Percentiles rank a stretch among this genome's conserved stretches.
Conservation (phyloP, 2,113 vertebrate species). For the Hucho hucho region DNA sequence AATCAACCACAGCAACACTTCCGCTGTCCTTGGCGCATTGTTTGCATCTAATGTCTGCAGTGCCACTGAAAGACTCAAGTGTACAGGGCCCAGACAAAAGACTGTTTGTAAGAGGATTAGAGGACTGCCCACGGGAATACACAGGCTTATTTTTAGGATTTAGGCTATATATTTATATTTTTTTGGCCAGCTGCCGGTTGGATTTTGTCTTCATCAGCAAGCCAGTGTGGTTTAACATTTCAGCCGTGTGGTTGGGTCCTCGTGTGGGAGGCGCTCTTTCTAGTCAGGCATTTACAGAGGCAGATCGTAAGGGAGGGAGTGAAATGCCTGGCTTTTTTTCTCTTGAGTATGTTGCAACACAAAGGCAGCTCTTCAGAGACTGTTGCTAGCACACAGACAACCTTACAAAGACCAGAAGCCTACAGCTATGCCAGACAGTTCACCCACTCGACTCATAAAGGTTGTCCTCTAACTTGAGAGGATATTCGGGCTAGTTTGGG, state of each 20-base stretch:
- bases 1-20: neutral
- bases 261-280: neutral
- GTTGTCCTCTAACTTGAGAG: too few relatives aligned
- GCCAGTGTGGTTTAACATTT: constrained; percentile 1
- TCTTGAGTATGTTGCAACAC: neutral
- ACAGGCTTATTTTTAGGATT: constrained; percentile 34
- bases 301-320: neutral
- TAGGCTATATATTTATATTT: neutral
- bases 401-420: neutral
- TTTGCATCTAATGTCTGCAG: constrained; percentile 13
- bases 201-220: neutral
- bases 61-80: constrained; percentile 39
- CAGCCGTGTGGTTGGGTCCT: neutral
- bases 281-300: constrained; percentile 25
- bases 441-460: too few relatives aligned
- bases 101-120: constrained; percentile 25
- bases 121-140: neutral
- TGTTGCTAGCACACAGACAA: neutral
- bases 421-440: neutral
- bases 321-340: neutral
- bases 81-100: constrained; percentile 38
- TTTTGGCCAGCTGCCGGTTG: neutral
- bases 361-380: neutral
- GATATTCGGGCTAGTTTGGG: too few relatives aligned
- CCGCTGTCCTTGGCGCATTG: constrained; percentile 10